Evolutionary conservation across 2,888 invertebrate genomes (phyloP), one percentile per base, ranked within the genome.

Genomic region (Ecdyonurus torrentis): DNA sequence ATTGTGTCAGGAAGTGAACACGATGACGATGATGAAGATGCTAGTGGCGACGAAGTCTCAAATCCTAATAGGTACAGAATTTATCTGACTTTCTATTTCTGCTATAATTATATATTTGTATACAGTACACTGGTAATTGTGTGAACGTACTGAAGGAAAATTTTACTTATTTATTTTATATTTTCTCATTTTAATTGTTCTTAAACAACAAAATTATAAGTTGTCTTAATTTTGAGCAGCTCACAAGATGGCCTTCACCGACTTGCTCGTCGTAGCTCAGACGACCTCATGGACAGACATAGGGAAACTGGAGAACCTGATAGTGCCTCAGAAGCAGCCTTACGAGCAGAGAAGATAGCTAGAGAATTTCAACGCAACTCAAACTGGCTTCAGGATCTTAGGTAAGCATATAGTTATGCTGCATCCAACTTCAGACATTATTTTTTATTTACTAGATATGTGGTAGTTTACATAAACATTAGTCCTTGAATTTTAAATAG

Each of bases 1-100:
- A 67, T 86, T 87, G 0, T 88, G 89, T 76, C 86, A 86, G 1
- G 86, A 85, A 68, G 55, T 77, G 87, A 87, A 74, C 86, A 86
- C 66, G 73, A 74, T 66, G 69, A 72, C 7, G 72, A 72, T 23
- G 71, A 71, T 10, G 71, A 72, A 25, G 74, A 74, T 19, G 68
- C 69, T 2, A 72, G 73, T 55, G 72, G 70, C 20, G 73, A 71
- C 62, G 74, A 72, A 20, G 71, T 71, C 65, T 72, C 50, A 18
- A 7, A 7, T n/a, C n/a, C n/a, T n/a, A 37, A 37, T 15, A 37
- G 37, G 37, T 37, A 37, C 37, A 37, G 15, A 37, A 10, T 37
- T 37, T 5, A 37, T 37, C n/a, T n/a, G n/a, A n/a, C n/a, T n/a
- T n/a, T n/a, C n/a, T n/a, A n/a, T n/a, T n/a, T n/a, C n/a, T n/a